phyloP scores from a whole-genome alignment of 1,140 invertebrate genomes.

The Cryptotermes secundus region DNA sequence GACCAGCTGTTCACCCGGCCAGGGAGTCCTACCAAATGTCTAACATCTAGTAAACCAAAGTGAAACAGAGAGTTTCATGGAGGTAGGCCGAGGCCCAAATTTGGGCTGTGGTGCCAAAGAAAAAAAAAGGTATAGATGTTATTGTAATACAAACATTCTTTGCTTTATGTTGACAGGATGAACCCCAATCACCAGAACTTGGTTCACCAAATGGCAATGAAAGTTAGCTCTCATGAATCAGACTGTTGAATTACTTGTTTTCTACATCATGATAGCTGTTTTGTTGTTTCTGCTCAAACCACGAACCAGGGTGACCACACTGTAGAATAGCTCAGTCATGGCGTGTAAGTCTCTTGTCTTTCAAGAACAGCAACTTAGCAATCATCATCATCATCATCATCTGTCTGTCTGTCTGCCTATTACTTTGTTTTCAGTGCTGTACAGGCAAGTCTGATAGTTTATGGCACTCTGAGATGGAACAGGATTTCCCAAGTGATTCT shows the following conservation, averaged over 20 bases:
- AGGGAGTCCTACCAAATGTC: no score
- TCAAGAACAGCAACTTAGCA: no score
- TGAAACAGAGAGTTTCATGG: no score
- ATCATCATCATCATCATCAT: no score
- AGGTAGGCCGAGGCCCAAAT: no score
- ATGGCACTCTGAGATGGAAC: not conserved
- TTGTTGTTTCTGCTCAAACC: conserved; percentile 7
- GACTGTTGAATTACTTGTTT: not conserved
- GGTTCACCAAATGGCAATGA: conserved; percentile 24
- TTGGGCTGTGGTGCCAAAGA: no score
- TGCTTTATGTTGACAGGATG: conserved; percentile 28
- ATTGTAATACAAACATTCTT: no score
- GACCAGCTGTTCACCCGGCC: no score
- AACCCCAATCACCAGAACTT: conserved; percentile 33
- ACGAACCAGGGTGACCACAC: not conserved
- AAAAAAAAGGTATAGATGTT: no score
- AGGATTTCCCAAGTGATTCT: not conserved
- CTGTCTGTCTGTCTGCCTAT: no score
- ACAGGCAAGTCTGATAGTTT: not conserved
- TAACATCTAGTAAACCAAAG: no score
- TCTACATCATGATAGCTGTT: conserved; percentile 1
- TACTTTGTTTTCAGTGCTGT: not conserved
- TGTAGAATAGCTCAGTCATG: not conserved
- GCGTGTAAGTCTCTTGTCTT: not conserved
- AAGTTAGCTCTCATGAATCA: not conserved